phyloP scores from a whole-genome alignment of 2,888 invertebrate species.

The Ceriagrion tenellum region DNA sequence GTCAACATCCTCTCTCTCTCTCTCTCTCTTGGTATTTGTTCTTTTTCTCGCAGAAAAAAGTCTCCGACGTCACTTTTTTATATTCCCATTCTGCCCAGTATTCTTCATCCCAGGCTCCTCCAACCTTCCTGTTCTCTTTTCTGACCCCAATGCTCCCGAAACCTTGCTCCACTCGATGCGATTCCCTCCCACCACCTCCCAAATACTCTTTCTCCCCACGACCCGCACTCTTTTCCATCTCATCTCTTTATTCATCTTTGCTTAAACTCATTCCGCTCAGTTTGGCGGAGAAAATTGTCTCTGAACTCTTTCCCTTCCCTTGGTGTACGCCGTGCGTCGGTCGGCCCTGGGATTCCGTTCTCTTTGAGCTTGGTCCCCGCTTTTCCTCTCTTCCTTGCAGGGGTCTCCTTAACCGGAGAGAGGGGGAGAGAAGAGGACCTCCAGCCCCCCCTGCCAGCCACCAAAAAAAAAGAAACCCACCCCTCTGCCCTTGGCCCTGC shows the following conservation, averaged over 20 bases:
- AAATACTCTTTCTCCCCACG: not conserved
- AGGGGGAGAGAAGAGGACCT: too few species aligned
- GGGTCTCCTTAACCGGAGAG: too few species aligned
- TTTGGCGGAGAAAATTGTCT: slow-evolving; percentile 47
- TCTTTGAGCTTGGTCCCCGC: not conserved
- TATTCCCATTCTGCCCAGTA: not conserved
- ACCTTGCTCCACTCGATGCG: too few species aligned
- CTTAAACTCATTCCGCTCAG: slow-evolving; percentile 56
- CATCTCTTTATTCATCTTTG: slow-evolving; percentile 45
- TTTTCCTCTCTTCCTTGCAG: not conserved
- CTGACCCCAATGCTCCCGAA: not conserved
- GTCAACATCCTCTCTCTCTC: too few species aligned
- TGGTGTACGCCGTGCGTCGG: not conserved
- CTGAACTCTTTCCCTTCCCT: not conserved
- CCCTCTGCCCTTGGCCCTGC: not conserved
- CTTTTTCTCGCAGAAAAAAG: too few species aligned
- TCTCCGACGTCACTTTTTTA: not conserved
- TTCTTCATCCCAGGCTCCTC: not conserved
- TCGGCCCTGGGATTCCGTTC: not conserved
- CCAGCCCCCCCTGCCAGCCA: not conserved
- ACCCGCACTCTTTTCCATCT: not conserved
- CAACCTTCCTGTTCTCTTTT: not conserved
- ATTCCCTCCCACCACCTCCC: too few species aligned
- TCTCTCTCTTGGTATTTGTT: too few species aligned
- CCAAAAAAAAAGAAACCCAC: not conserved